phyloP scores from a whole-genome alignment of 2,797 vertebrate species.

The Schizopygopsis pylzovi region DNA sequence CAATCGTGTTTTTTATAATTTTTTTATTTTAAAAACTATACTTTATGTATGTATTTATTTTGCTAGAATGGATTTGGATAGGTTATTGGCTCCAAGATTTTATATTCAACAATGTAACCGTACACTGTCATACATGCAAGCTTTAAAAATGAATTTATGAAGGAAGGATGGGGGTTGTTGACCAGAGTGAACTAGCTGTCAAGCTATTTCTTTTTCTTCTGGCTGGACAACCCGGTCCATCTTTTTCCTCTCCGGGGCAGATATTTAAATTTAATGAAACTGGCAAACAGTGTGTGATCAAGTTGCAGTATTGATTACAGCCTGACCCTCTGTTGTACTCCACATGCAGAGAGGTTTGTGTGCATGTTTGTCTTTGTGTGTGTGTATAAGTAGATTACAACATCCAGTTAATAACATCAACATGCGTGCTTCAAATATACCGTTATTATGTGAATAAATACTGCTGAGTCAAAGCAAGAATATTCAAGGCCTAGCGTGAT shows the following conservation, averaged over 20 bases:
- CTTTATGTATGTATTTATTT: neutral
- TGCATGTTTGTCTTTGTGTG: slow-evolving; percentile 1
- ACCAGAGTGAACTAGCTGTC: neutral
- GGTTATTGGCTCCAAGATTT: neutral
- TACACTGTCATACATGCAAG: neutral
- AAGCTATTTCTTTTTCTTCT: slow-evolving; percentile 28
- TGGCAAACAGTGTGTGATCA: slow-evolving; percentile 79
- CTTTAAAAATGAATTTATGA: neutral
- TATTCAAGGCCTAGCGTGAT: neutral
- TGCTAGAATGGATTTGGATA: neutral
- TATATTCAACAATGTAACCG: neutral
- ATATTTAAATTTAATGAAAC: slow-evolving; percentile 88
- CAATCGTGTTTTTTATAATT: neutral
- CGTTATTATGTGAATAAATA: neutral
- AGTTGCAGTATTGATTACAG: slow-evolving; percentile 85
- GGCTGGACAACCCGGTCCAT: slow-evolving; percentile 54
- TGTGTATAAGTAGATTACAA: slow-evolving; percentile 7
- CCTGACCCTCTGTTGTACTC: slow-evolving; percentile 73
- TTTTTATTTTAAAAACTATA: too few species aligned
- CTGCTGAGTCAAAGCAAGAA: neutral
- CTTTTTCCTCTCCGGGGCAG: slow-evolving; percentile 68
- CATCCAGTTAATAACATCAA: slow-evolving; percentile 10
- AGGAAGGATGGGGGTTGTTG: slow-evolving; percentile 3
- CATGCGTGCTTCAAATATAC: neutral
- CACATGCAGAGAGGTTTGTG: slow-evolving; percentile 27